These are phyloP conservation scores for Trissolcus japonicus DNA, from an alignment of 2,888 invertebrate species.

Conservation along the genomic window DNA sequence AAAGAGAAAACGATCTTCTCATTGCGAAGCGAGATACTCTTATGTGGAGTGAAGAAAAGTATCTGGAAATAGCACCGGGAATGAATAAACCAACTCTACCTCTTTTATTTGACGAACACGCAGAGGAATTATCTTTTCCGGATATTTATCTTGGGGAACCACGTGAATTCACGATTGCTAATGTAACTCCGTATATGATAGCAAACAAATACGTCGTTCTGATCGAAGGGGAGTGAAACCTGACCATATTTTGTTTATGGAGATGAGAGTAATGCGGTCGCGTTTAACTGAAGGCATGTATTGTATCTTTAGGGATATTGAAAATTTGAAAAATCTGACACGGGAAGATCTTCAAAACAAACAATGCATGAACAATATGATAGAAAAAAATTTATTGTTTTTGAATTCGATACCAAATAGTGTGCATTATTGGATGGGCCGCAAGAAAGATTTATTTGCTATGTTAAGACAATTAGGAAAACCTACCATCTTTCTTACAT, in stretches of 20 bases:
- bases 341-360: not conserved
- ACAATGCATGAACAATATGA: constrained; percentile 43
- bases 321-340: not conserved
- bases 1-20: not conserved
- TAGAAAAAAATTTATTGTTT: constrained; percentile 70
- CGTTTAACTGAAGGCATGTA: constrained; percentile 54
- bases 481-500: constrained; percentile 71
- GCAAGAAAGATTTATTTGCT: constrained; percentile 73
- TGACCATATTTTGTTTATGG: constrained; percentile 63
- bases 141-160: constrained; percentile 50
- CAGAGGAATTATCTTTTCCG: constrained; percentile 71
- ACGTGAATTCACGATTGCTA: constrained; percentile 33
- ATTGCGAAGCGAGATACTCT: constrained; percentile 11
- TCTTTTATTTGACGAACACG: constrained; percentile 64
- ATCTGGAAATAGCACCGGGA: constrained; percentile 48
- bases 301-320: not conserved
- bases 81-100: constrained; percentile 35
- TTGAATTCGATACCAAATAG: constrained; percentile 70
- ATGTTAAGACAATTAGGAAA: constrained; percentile 72
- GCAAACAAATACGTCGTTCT: constrained; percentile 59
- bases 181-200: constrained; percentile 48
- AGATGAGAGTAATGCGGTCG: constrained; percentile 62
- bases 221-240: constrained; percentile 67
- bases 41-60: constrained; percentile 55
- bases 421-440: constrained; percentile 68